Evolutionary conservation across 1,140 invertebrate species (phyloP), one percentile per base, ranked within the genome.

Genomic region (Drosophila yakuba): DNA sequence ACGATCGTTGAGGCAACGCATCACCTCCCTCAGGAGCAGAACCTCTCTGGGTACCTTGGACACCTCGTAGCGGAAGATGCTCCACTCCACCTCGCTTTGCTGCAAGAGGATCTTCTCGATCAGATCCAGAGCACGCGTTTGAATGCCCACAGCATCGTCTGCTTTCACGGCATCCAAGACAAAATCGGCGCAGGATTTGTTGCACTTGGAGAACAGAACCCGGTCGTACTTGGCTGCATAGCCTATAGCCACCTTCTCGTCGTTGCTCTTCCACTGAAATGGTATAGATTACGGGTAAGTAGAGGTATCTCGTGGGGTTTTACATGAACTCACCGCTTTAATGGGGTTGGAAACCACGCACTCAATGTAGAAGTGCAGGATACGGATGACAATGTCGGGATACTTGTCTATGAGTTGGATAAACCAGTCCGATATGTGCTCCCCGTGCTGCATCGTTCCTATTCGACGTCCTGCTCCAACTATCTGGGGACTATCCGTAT

Each of bases 211-310:
- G 50, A 73, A 92, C 2, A 92, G 82, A 12, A 79, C 83, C 12
- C 90, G 74, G 74, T 92, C 91, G 45, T 92, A 92, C 71, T 92
- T 91, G 36, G 91, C 91, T 4, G 91, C 91, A 74, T 90, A 91
- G 14, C 79, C 85, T 45, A 92, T 74, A 17, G 89, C 85, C 0
- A 91, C 74, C 59, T 84, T 86, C 12, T 77, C 80, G 45, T 92
- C 88, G 0, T 50, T 67, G 3, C 10, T 48, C 54, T 91, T 92
- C 91, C 91, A 92, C 78, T 91, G 12, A 14, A 63, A 55, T 6
- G 32, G 6, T 47, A 39, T 48, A 12, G 20, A 50, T 32, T 7
- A 25, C 25, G 25, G 4, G 25, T 25, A 25, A 25, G 25, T 25
- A 25, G 0, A 25, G 0, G 4, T 4, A 25, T 5, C 4, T 25